phyloP scores from a whole-genome alignment of 2,888 invertebrate species.

The Linnaemya tessellans region DNA sequence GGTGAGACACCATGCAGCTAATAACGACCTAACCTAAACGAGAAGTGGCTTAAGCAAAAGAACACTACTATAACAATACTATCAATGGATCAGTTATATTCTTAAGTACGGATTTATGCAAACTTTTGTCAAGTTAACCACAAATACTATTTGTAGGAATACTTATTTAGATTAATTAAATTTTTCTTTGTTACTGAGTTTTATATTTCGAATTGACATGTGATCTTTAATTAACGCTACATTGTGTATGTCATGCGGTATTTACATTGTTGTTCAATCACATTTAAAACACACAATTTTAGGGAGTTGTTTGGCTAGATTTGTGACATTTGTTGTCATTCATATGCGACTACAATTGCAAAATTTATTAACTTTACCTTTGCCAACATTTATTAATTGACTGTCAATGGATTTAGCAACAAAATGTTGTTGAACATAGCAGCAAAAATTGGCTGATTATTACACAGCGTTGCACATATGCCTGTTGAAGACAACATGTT shows the following conservation, averaged over 20 bases:
- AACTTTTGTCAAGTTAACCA: constrained; percentile 30
- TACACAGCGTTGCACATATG: neutral
- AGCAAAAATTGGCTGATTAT: constrained; percentile 15
- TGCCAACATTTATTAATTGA: constrained; percentile 70
- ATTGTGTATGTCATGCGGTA: constrained; percentile 69
- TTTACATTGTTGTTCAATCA: constrained; percentile 69
- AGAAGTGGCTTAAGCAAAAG: constrained; percentile 34
- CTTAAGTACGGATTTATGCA: constrained; percentile 21
- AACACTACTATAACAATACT: constrained; percentile 41
- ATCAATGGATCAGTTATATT: constrained; percentile 60
- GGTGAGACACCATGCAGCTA: constrained; percentile 51
- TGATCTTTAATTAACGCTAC: constrained; percentile 69
- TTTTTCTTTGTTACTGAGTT: neutral
- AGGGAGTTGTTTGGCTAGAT: constrained; percentile 64
- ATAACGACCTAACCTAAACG: constrained; percentile 16
- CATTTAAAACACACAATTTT: constrained; percentile 64
- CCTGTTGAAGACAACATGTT: constrained; percentile 11
- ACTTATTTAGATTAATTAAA: constrained; percentile 30
- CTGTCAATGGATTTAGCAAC: constrained; percentile 63
- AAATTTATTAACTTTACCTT: constrained; percentile 64
- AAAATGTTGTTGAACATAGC: constrained; percentile 36
- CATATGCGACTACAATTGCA: constrained; percentile 39
- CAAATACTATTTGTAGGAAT: constrained; percentile 13
- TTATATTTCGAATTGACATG: constrained; percentile 43
- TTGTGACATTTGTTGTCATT: constrained; percentile 67